Base-by-base conservation (phyloP, 2,888 invertebrate species). In the Drosophila yooni region DNA sequence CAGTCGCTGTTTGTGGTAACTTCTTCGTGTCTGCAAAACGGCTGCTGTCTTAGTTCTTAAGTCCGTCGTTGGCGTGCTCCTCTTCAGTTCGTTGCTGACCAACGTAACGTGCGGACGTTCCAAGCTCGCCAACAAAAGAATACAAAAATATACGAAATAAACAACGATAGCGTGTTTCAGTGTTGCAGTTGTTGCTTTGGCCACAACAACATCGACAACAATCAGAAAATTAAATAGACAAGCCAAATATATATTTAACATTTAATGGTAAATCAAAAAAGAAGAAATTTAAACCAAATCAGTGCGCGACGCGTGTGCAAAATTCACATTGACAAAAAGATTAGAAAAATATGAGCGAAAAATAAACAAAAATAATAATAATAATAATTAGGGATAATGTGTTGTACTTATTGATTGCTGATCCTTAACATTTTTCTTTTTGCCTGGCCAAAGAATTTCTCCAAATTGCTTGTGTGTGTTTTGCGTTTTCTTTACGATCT, bases 1-100 rank as follows among this genome's bases (percentile, higher is more conserved):
- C 48, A 61, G 70, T 13, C 63, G 68, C 27, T 51, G 76, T 38
- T 57, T 31, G 57, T 87, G 88, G 73, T 87, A 83, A 86, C 82
- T 86, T 86, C 88, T 76, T 79, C 78, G 83, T 83, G 83, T 79
- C 88, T 79, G 85, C 83, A 71, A 71, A 72, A 62, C 81, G 77
- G 83, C 81, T 80, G 83, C 83, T 82, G 88, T 88, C 89, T 88
- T 85, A 90, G 93, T 93, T 93, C 93, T 93, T 93, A 93, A 93
- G 93, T 92, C 92, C 93, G 93, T 90, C 90, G 92, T 91, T 90
- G 91, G 92, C 91, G 91, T 91, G 92, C 92, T 93, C 92, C 92
- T 93, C 93, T 93, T 93, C 93, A 93, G 93, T 93, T 93, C 90
- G 93, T 91, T 91, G 92, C 92, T 93, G 93, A 93, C 93, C 93